phyloP scores from a whole-genome alignment of 1,140 invertebrate species.

The Ceratina calcarata region DNA sequence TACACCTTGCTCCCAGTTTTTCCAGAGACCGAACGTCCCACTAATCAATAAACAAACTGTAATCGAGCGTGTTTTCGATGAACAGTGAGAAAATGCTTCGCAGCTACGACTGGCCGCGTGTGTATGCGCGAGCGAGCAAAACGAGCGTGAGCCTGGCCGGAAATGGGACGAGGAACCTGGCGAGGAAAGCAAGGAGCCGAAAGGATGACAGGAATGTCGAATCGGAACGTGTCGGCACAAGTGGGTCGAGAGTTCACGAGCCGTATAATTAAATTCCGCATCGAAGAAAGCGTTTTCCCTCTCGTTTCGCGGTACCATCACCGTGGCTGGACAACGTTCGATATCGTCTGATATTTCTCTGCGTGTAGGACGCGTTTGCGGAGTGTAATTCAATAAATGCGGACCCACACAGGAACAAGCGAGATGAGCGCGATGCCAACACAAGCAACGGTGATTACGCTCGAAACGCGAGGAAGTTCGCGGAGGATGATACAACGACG shows the following conservation, averaged over 20 bases:
- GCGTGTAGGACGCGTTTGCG: not conserved
- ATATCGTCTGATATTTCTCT: conserved; percentile 18
- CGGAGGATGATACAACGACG: conserved; percentile 51
- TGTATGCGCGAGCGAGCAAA: not conserved
- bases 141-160: conserved; percentile 8
- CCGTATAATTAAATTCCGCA: conserved; percentile 72
- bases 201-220: conserved; percentile 31
- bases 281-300: conserved; percentile 73
- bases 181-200: conserved; percentile 16
- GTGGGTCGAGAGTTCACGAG: conserved; percentile 72
- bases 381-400: not conserved
- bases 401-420: no score
- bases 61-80: not conserved
- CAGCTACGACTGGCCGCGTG: not conserved
- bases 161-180: conserved; percentile 27
- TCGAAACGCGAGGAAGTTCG: conserved; percentile 49
- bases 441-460: conserved; percentile 48
- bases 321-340: conserved; percentile 30
- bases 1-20: not conserved
- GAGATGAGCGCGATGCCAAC: not conserved
- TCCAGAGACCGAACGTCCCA: not conserved
- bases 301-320: conserved; percentile 60
- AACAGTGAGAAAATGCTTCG: conserved; percentile 2
- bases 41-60: no score
- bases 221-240: conserved; percentile 57